Base-by-base conservation (phyloP, 2,888 invertebrate species). In the Drosophila nr. perissopoda region DNA sequence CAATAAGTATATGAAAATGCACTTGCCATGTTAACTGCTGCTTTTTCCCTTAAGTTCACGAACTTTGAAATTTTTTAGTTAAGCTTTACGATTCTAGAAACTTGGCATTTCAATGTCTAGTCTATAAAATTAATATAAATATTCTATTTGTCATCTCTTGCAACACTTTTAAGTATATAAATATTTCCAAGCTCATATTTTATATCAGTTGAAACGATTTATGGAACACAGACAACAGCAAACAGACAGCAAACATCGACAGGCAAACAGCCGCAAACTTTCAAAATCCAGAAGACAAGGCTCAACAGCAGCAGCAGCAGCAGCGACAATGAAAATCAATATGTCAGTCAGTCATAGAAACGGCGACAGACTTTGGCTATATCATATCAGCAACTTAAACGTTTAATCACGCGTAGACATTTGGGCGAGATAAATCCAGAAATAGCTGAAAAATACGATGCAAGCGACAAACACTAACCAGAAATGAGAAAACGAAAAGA, bases 371-470 rank as follows among this genome's bases (percentile, higher is more conserved):
- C 69, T 29, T 45, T 62, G 66, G 68, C 65, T 54, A 70, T 89
- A 84, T 89, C 89, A 85, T 87, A 87, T 87, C 87, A 78, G 80
- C 85, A 70, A 73, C 69, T 82, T 87, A 87, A 89, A 82, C 87
- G 83, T 83, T 89, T 89, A 87, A 89, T 89, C 87, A 87, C 78
- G 80, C 83, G 82, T 76, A 87, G 89, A 87, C 89, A 85, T 87
- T 84, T 69, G 79, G 71, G 69, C 60, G 69, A 87, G 83, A 87
- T 87, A 86, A 88, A 69, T 74, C 62, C 83, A 65, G 59, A 73
- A 67, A 69, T 48, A 58, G 54, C 38, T 56, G 49, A 48, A 33
- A 78, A 38, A 60, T 42, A 70, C 48, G 25, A 48, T 11, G 29
- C 27, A 53, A 60, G 16, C 63, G 33, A 33, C 33, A 33, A 10